Evolutionary conservation across 2,113 vertebrate species (phyloP), one percentile per base, ranked within the genome.

Genomic region (Serinus canaria): DNA sequence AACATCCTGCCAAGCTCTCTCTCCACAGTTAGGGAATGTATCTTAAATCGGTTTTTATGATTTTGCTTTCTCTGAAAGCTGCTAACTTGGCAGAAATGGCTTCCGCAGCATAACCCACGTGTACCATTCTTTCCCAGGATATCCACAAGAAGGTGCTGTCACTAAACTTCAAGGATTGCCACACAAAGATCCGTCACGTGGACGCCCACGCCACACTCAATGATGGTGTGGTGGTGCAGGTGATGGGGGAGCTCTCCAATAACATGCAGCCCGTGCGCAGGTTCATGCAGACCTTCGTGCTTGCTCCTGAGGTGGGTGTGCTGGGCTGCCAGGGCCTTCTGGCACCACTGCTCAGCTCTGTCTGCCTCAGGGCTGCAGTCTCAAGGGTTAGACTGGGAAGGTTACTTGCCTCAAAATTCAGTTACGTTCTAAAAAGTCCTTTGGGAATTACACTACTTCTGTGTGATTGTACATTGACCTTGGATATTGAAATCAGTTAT

Each of bases 131-230:
- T 92, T 43, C 47, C 7, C 24, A 98, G 98, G 98, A 98, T 49
- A 99, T 99, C 96, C 99, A 99, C 81, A 99, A 99, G 96, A 99
- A 99, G 89, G 99, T 99, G 89, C 98, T 99, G 98, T 99, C 99
- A 9, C 97, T 99, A 90, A 99, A 99, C 94, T 99, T 99, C 95
- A 98, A 99, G 33, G 99, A 99, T 11, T 99, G 99, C 89, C 99
- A 99, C 97, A 99, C 99, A 1, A 99, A 99, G 97, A 99, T 99
- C 87, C 97, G 99, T 5, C 99, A 99, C 3, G 99, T 99, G 89
- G 99, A 99, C 25, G 99, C 99, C 37, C 99, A 99, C 13, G 99
- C 99, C 69, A 99, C 99, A 9, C 98, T 99, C 55, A 99, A 98
- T 1, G 99, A 99, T 23, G 99, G 99, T 0, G 99, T 99, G 83